Conservation (phyloP, 2,797 vertebrate species). For the Paratrypauchen microcephalus region DNA sequence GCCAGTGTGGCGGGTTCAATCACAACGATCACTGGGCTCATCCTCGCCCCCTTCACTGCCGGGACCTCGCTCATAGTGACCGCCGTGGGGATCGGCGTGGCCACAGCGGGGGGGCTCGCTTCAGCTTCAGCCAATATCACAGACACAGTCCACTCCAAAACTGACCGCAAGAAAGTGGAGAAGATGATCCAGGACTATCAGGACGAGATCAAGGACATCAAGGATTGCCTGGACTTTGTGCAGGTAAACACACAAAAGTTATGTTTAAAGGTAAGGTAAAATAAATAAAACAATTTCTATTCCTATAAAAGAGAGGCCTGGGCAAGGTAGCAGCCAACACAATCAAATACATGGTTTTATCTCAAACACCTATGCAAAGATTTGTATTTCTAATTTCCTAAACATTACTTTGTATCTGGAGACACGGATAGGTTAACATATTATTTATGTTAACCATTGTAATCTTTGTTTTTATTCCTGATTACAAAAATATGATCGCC, state of each 20-base stretch:
- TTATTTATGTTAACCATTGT: no score
- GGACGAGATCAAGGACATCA: slow-evolving; percentile 76
- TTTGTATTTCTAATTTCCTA: no score
- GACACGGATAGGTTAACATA: no score
- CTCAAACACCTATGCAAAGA: no score
- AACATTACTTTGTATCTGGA: no score
- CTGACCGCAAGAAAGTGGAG: slow-evolving; percentile 78
- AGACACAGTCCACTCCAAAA: slow-evolving; percentile 76
- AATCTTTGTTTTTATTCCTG: no score
- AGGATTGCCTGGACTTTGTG: slow-evolving; percentile 75
- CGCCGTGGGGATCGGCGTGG: slow-evolving; percentile 75
- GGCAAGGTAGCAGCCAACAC: no score
- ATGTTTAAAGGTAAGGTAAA: not conserved
- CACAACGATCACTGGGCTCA: slow-evolving; percentile 78
- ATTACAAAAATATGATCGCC: no score
- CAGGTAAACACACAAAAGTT: slow-evolving; percentile 58
- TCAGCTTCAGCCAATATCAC: slow-evolving; percentile 79
- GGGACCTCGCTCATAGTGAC: slow-evolving; percentile 80
- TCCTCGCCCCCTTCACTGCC: slow-evolving; percentile 76
- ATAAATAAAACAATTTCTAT: no score
- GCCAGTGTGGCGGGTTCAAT: slow-evolving; percentile 75
- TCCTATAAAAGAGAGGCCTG: no score
- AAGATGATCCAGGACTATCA: slow-evolving; percentile 77
- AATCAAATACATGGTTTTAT: no score
- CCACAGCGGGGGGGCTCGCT: slow-evolving; percentile 73